Conservation (phyloP, 1,140 invertebrate species). For the Adoxophyes honmai region DNA sequence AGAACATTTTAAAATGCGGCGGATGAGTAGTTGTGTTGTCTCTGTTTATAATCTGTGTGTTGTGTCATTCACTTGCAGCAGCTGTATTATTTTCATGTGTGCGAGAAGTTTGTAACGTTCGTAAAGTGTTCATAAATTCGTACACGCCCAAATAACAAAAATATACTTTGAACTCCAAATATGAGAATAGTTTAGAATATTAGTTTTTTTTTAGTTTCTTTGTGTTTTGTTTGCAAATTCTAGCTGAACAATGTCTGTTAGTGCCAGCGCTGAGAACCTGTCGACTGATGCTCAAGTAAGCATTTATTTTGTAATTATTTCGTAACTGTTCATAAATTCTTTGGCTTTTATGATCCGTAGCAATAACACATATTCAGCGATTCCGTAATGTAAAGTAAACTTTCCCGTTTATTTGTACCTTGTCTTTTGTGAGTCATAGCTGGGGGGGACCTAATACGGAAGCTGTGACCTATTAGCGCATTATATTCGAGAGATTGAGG, state of each 20-base stretch:
- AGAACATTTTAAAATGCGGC: no score
- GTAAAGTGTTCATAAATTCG: constrained; percentile 15
- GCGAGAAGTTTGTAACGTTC: constrained; percentile 13
- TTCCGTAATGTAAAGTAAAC: neutral
- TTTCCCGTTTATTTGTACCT: neutral
- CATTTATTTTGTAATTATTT: constrained; percentile 18
- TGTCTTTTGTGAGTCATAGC: constrained; percentile 36
- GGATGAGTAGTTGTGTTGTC: no score
- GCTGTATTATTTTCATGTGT: constrained; percentile 15
- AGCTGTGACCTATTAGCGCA: constrained; percentile 31
- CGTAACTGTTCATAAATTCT: neutral
- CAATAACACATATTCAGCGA: neutral
- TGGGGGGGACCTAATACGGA: constrained; percentile 43
- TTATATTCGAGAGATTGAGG: constrained; percentile 15
- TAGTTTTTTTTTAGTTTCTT: constrained; percentile 28
- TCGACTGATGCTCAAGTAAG: constrained; percentile 79
- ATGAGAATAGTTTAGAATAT: constrained; percentile 47
- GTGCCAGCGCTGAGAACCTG: constrained; percentile 82
- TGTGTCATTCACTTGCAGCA: constrained; percentile 1
- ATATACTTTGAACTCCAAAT: constrained; percentile 34
- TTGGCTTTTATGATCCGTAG: neutral
- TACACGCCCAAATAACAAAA: constrained; percentile 38
- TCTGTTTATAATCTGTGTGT: no score
- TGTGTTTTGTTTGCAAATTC: constrained; percentile 27
- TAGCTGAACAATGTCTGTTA: constrained; percentile 78